phyloP scores from a whole-genome alignment of 2,888 invertebrate genomes.

The Encarsia formosa region DNA sequence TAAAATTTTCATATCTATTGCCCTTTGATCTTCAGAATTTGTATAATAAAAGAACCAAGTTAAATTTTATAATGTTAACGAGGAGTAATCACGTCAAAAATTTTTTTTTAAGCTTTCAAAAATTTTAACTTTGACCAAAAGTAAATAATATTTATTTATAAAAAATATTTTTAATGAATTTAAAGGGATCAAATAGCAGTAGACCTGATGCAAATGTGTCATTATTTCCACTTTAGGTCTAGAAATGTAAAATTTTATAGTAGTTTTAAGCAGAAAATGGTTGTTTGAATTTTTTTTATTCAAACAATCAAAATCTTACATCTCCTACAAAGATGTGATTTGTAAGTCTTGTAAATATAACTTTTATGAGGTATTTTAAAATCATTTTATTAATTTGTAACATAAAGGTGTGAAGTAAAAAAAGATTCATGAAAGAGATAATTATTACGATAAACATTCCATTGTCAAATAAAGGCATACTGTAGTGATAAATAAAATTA shows the following conservation, averaged over 20 bases:
- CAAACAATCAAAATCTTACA: slow-evolving; percentile 13
- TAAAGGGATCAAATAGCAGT: slow-evolving; percentile 35
- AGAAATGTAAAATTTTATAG: slow-evolving; percentile 25
- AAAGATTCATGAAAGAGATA: slow-evolving; percentile 16
- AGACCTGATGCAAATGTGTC: slow-evolving; percentile 42
- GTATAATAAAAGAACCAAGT: no score
- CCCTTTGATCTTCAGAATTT: no score
- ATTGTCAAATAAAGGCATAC: slow-evolving; percentile 36
- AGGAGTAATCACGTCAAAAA: no score
- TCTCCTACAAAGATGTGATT: slow-evolving; percentile 40
- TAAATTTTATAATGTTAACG: no score
- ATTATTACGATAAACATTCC: slow-evolving; percentile 47
- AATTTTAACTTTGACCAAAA: background rate
- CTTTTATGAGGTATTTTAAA: slow-evolving; percentile 41
- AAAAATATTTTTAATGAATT: slow-evolving; percentile 1
- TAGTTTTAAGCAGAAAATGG: slow-evolving; percentile 11
- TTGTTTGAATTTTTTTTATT: slow-evolving; percentile 5
- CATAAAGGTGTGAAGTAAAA: slow-evolving; percentile 36
- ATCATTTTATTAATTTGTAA: slow-evolving; percentile 44
- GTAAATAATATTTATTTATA: background rate
- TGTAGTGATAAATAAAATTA: slow-evolving; percentile 28
- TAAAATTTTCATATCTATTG: no score
- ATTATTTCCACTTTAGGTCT: slow-evolving; percentile 29
- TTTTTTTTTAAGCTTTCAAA: slow-evolving; percentile 1
- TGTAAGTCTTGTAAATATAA: slow-evolving; percentile 52